Evolutionary conservation across 2,113 vertebrate species (phyloP).

Genomic region (Dasyurus viverrinus): DNA sequence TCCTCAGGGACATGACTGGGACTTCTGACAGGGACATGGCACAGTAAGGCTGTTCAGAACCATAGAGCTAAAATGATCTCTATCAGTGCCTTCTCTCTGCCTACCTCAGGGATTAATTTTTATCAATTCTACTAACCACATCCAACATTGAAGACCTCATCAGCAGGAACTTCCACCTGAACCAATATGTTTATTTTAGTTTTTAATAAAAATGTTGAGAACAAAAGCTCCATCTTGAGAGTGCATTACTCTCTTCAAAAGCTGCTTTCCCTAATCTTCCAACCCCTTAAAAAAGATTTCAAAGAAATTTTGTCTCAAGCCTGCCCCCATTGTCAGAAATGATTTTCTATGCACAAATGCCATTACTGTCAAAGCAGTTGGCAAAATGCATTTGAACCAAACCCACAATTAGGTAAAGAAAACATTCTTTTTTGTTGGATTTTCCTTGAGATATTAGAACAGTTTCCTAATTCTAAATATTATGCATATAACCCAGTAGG

Average conservation of each 20-base stretch:
- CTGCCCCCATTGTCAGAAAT: not conserved
- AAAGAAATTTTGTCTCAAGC: no score
- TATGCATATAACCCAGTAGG: not conserved
- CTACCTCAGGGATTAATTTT: no score
- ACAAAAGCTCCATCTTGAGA: not conserved
- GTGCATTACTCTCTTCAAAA: not conserved
- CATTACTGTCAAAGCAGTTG: not conserved
- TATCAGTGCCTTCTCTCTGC: no score
- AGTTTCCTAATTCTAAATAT: not conserved
- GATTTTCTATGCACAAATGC: not conserved
- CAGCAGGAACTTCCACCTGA: no score
- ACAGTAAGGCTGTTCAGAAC: no score
- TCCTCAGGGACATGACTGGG: no score
- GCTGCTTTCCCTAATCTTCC: not conserved
- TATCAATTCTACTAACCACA: no score
- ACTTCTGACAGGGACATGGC: no score
- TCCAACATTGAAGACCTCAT: no score
- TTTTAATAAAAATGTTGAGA: not conserved
- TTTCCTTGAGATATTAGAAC: not conserved
- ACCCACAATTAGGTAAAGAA: not conserved
- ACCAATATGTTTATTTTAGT: not conserved
- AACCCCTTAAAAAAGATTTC: not conserved
- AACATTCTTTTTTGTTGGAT: slow-evolving; percentile 29
- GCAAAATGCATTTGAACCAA: not conserved
- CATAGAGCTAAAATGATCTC: no score